These are phyloP conservation scores for Prenolepis imparis DNA, from an alignment of 2,888 invertebrate species.

Conservation along the genomic window DNA sequence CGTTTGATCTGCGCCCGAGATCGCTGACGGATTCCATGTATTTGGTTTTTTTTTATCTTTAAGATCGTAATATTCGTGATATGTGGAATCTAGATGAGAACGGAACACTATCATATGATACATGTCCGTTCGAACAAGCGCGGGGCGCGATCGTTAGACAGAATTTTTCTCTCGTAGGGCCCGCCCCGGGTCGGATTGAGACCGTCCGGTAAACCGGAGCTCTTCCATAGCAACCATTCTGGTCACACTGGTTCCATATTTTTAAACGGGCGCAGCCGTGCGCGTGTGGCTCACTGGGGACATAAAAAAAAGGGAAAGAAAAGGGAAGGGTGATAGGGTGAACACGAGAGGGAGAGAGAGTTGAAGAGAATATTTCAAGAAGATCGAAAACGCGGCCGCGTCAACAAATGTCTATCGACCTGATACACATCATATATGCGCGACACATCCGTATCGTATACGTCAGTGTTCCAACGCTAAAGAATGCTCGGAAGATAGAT, in stretches of 20 bases:
- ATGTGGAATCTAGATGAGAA: not conserved
- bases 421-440: constrained; percentile 8
- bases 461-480: constrained; percentile 31
- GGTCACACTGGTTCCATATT: constrained; percentile 87
- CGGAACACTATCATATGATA: not conserved
- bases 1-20: not conserved
- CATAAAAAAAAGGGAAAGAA: constrained; percentile 66
- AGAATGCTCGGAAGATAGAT: constrained; percentile 13
- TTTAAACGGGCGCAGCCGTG: constrained; percentile 84
- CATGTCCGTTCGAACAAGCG: constrained; percentile 44
- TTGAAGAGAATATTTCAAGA: constrained; percentile 37
- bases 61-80: not conserved
- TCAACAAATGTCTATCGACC: constrained; percentile 39
- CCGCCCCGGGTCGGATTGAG: constrained; percentile 82
- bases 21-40: constrained; percentile 1
- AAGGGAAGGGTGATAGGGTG: not conserved
- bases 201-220: constrained; percentile 84
- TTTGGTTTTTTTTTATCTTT: constrained; percentile 18
- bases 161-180: constrained; percentile 67
- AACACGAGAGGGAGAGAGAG: constrained; percentile 3
- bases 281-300: constrained; percentile 85
- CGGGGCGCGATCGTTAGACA: constrained; percentile 52
- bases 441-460: constrained; percentile 33
- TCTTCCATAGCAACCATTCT: constrained; percentile 87
- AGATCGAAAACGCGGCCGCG: constrained; percentile 26